These are phyloP conservation scores for Acropora yongei DNA, from an alignment of 64 coral and sea anemone genomes.

Conservation along the genomic window DNA sequence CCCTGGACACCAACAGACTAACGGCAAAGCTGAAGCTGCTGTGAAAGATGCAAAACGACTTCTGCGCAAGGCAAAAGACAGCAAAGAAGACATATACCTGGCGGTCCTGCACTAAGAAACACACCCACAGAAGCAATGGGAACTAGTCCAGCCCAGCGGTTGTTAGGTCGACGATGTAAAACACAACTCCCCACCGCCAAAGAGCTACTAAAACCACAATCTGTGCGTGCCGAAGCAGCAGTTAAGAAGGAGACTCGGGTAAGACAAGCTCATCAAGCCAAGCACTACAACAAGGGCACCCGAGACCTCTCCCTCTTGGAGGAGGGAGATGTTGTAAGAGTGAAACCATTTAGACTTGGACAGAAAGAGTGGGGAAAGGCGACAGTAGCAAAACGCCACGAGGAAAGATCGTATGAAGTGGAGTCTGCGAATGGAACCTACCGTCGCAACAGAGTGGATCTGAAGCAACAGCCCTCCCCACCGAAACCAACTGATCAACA, in stretches of 20 bases:
- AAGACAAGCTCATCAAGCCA: too few species aligned
- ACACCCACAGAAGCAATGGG: slow-evolving; percentile 57
- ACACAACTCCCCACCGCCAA: background rate
- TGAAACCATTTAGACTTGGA: slow-evolving; percentile 9
- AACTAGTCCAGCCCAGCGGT: slow-evolving; percentile 52
- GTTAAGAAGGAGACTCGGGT: background rate
- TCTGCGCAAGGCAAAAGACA: background rate
- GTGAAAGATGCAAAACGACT: background rate
- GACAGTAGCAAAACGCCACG: too few species aligned
- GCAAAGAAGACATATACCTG: slow-evolving; percentile 46
- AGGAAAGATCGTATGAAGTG: too few species aligned
- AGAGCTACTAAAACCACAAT: slow-evolving; percentile 26
- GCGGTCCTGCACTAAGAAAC: slow-evolving; percentile 52
- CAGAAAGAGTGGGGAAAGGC: too few species aligned
- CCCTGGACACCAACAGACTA: slow-evolving; percentile 25
- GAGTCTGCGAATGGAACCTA: too few species aligned
- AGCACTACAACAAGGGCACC: background rate
- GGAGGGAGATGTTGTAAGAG: too few species aligned
- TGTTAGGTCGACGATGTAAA: too few species aligned
- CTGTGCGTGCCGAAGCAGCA: background rate
- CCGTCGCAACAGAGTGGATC: too few species aligned
- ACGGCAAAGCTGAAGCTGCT: slow-evolving; percentile 24
- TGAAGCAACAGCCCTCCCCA: too few species aligned
- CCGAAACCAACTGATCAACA: too few species aligned
- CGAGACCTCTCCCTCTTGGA: too few species aligned